Conservation (phyloP, 2,797 vertebrate species). For the Acanthis flammea region DNA sequence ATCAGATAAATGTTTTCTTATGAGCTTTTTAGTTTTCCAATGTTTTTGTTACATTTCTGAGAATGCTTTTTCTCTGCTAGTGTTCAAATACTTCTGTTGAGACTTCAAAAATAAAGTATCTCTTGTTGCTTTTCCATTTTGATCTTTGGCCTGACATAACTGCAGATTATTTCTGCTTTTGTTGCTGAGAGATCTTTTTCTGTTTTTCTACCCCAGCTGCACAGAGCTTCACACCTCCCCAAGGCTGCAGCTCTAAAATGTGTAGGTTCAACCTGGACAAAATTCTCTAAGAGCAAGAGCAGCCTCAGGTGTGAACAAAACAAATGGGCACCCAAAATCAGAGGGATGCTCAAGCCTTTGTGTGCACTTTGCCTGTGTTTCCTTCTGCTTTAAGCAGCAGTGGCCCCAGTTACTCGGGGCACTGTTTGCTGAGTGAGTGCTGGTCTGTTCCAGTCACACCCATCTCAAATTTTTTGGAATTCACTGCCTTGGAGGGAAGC, state of each 20-base stretch:
- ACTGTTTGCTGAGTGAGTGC: background rate
- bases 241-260: fast-evolving
- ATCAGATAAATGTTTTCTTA: background rate
- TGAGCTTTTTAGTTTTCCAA: background rate
- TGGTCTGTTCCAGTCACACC: background rate
- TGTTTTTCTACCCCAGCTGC: background rate
- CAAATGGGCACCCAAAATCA: background rate
- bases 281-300: background rate
- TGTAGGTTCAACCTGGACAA: background rate
- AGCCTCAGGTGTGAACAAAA: background rate
- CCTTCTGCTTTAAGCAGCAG: background rate
- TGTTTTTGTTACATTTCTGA: background rate
- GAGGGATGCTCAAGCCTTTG: background rate
- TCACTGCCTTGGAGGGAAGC: background rate
- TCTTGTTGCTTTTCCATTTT: background rate
- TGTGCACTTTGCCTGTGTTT: fast-evolving
- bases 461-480: background rate
- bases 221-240: fast-evolving
- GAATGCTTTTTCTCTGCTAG: background rate
- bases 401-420: background rate
- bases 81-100: background rate
- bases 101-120: background rate
- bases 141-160: background rate
- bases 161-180: background rate
- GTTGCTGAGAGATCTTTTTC: background rate